Percentiles rank a stretch among this genome's conserved stretches.
These are phyloP conservation scores for Thereuonema tuberculata DNA, from an alignment of 1,140 invertebrate genomes.

Conservation along the genomic window DNA sequence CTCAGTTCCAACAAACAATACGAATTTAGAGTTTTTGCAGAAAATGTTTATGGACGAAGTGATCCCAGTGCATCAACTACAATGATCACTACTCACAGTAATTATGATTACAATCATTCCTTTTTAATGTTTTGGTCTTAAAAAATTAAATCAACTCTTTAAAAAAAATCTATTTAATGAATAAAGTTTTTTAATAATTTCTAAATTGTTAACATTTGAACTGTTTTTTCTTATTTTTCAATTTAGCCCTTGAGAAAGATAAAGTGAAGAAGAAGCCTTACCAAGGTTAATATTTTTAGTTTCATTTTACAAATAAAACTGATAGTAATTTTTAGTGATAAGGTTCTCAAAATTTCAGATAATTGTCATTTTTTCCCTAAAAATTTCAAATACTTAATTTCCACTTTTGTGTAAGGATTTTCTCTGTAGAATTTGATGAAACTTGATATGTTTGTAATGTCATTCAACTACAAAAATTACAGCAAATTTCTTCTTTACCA, in stretches of 20 bases:
- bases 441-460: too few relatives aligned
- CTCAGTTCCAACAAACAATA: constrained; percentile 83
- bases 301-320: constrained; percentile 4
- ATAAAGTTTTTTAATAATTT: background rate
- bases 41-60: constrained; percentile 92
- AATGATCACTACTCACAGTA: constrained; percentile 66
- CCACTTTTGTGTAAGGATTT: too few relatives aligned
- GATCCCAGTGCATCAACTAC: constrained; percentile 74
- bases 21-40: constrained; percentile 88
- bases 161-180: background rate
- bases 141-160: background rate
- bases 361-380: too few relatives aligned
- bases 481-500: too few relatives aligned
- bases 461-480: too few relatives aligned
- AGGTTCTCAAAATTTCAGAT: too few relatives aligned
- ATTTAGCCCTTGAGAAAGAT: constrained; percentile 45
- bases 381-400: too few relatives aligned
- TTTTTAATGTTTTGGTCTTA: too few relatives aligned
- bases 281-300: constrained; percentile 33
- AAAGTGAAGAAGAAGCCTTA: constrained; percentile 58
- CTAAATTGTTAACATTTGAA: too few relatives aligned
- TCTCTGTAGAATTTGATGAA: too few relatives aligned
- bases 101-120: too few relatives aligned
- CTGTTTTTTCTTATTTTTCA: background rate
- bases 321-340: too few relatives aligned